Evolutionary conservation across 1,140 invertebrate genomes (phyloP).

Genomic region (Camponotus floridanus): DNA sequence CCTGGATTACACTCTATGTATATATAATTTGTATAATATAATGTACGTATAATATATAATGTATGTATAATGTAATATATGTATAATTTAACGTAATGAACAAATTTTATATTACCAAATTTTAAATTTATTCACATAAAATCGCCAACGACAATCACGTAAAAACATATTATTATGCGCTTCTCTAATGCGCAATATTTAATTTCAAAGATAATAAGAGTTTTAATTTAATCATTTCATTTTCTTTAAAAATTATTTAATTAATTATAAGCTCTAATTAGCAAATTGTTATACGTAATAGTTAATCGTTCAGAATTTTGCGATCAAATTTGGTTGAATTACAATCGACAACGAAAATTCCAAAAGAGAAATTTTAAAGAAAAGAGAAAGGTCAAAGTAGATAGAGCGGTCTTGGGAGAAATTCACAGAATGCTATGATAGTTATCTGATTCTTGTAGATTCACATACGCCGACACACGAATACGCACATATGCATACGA

Average conservation of each 20-base stretch:
- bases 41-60: too few species aligned
- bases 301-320: neutral
- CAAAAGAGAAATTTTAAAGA: neutral
- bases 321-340: neutral
- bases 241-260: neutral
- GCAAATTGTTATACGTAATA: neutral
- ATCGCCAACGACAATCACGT: neutral
- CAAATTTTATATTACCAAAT: neutral
- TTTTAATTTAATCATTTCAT: slow-evolving; percentile 17
- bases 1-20: too few species aligned
- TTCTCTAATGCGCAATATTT: neutral
- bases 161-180: neutral
- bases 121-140: neutral
- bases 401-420: slow-evolving; percentile 42
- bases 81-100: too few species aligned
- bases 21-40: too few species aligned
- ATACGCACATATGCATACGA: neutral
- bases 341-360: slow-evolving; percentile 1
- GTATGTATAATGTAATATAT: too few species aligned
- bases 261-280: neutral
- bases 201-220: neutral
- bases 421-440: slow-evolving; percentile 50
- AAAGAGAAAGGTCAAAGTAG: slow-evolving; percentile 35
- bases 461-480: neutral
- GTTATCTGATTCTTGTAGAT: slow-evolving; percentile 65